Conservation (phyloP, 2,113 vertebrate genomes). For the Rhegmatorhina hoffmannsi region DNA sequence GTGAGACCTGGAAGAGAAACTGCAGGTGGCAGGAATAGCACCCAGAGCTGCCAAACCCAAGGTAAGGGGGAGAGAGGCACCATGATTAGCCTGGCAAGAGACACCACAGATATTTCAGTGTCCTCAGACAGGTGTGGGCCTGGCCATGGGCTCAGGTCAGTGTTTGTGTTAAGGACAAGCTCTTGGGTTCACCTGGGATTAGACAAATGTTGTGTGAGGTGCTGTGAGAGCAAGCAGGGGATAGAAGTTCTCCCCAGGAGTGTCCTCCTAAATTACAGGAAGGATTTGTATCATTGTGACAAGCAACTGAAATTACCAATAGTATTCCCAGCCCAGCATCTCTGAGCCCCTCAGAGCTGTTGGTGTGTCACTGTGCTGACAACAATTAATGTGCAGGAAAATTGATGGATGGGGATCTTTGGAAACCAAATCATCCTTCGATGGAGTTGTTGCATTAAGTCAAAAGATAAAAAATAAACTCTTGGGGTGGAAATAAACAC, state of each 20-base stretch:
- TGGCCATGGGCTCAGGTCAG: not conserved
- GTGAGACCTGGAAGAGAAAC: not conserved
- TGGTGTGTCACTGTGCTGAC: not conserved
- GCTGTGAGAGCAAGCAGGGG: not conserved
- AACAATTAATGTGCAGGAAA: not conserved
- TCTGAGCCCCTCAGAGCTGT: not conserved
- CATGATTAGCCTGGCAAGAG: fast-evolving
- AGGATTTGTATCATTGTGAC: not conserved
- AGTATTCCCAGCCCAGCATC: not conserved
- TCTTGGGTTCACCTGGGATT: not conserved
- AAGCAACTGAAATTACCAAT: not conserved
- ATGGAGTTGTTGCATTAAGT: conserved; percentile 30
- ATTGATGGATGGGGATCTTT: not conserved
- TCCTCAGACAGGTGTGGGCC: not conserved
- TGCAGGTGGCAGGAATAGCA: not conserved
- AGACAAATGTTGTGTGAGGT: not conserved
- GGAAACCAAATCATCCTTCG: not conserved
- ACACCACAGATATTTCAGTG: not conserved
- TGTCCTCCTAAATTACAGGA: not conserved
- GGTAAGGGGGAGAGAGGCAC: fast-evolving
- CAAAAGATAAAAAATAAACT: conserved; percentile 47
- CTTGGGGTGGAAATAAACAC: conserved; percentile 62
- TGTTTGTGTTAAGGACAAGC: not conserved
- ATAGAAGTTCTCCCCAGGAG: not conserved
- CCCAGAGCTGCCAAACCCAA: not conserved